Evolutionary conservation across 2,113 vertebrate species (phyloP), one percentile per base, ranked within the genome.

Genomic region (Melanocharis versteri): DNA sequence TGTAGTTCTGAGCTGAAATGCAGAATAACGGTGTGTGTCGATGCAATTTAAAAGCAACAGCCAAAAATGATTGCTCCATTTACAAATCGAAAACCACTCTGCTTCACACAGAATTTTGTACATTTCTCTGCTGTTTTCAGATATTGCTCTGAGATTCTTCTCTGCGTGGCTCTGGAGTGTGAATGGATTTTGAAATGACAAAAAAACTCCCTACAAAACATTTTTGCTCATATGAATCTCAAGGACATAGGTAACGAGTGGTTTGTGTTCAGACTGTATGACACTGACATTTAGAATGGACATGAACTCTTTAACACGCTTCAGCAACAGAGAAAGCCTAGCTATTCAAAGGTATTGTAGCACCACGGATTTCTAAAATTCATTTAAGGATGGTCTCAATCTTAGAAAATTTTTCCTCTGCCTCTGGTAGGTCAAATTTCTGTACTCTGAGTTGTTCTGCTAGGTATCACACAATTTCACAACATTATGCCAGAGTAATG

Each of bases 401-500:
- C 80, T 81, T 61, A 53, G 45, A 80, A 81, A 53, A 61, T 23
- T 35, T 44, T 72, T 4, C 15, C 10, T 7, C 10, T 57, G 22
- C 2, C 26, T 48, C 44, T 70, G 10, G 8, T 28, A 47, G 28
- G 54, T 69, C 42, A 73, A 88, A 77, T 51, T 16, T 28, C 37
- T 76, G 28, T 60, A 15, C 18, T 64, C 5, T 47, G 37, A 30
- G 30, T 71, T 24, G 18, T 48, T 75, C 39, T 83, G 42, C 35
- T 44, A 44, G 68, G 8, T 35, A 40, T 20, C 31, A n/a, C 50
- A 48, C 10, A 24, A 48, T 89, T 81, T 44, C 50, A 50, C 24
- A 31, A 17, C 0, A 0, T 75, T 64, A 39, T 35, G 17, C 21
- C 47, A 31, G 18, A 72, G 28, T 27, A 56, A 24, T 2, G 2